A percentile compares a stretch with the other conserved stretches of the same genome.
Evolutionary conservation across 2,888 invertebrate genomes (phyloP).

Genomic region (Myathropa florea): DNA sequence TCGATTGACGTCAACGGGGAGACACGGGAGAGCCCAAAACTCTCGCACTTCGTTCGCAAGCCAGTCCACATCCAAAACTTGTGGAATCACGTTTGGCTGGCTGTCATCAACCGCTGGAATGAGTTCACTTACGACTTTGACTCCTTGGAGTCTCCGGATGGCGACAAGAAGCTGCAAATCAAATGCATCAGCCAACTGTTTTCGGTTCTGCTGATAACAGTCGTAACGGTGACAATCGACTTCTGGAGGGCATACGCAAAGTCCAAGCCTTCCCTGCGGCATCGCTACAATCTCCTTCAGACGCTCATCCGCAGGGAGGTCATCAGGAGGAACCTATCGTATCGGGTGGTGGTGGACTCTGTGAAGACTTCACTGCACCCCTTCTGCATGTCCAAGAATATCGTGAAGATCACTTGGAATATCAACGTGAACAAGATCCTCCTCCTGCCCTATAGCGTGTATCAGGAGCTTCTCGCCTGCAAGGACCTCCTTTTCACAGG

Average conservation of each 20-base stretch:
- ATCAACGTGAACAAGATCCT: constrained; percentile 75
- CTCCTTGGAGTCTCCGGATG: constrained; percentile 86
- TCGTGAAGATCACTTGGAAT: constrained; percentile 78
- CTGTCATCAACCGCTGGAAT: constrained; percentile 89
- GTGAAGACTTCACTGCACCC: constrained; percentile 80
- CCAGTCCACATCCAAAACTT: constrained; percentile 86
- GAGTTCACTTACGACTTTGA: constrained; percentile 90
- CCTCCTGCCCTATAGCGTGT: constrained; percentile 76
- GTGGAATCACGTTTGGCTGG: constrained; percentile 85
- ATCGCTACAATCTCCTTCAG: constrained; percentile 67
- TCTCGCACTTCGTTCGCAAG: constrained; percentile 83
- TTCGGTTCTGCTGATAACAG: constrained; percentile 85
- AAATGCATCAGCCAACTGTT: constrained; percentile 79
- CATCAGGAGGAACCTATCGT: constrained; percentile 76
- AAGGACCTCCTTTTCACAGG: constrained; percentile 77
- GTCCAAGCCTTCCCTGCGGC: constrained; percentile 77
- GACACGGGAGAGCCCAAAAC: constrained; percentile 72
- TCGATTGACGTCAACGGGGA: constrained; percentile 48
- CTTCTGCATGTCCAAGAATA: constrained; percentile 77
- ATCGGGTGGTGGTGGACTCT: constrained; percentile 80
- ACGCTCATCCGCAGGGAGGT: constrained; percentile 79
- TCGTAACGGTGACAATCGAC: constrained; percentile 85
- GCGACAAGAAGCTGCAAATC: constrained; percentile 73
- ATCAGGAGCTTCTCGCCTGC: constrained; percentile 76
- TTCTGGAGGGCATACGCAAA: constrained; percentile 82